These are phyloP conservation scores for Brachypodius melanocephalos DNA, from an alignment of 2,113 vertebrate genomes.

Conservation along the genomic window DNA sequence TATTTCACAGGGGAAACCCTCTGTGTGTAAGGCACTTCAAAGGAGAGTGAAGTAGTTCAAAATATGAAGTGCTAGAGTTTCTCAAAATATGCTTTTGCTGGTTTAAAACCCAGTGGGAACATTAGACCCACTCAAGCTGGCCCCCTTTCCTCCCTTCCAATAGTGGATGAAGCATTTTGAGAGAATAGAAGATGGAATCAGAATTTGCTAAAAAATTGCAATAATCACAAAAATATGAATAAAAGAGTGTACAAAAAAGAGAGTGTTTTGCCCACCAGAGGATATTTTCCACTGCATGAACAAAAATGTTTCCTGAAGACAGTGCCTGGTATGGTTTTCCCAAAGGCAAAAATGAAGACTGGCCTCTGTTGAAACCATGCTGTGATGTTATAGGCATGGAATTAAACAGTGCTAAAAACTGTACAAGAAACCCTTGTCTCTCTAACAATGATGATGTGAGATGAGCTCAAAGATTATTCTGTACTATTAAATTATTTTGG, in stretches of 20 bases:
- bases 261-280: not conserved
- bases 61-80: not conserved
- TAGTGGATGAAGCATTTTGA: not conserved
- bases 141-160: not conserved
- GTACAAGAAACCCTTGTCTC: not conserved
- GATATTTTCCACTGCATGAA: accelerated
- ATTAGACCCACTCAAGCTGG: not conserved
- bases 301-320: not conserved
- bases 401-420: not conserved
- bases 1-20: not conserved
- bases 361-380: not conserved
- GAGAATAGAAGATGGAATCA: not conserved
- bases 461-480: not conserved
- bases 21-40: not conserved
- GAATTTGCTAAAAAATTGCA: not conserved
- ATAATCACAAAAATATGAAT: not conserved
- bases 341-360: not conserved
- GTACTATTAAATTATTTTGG: not conserved
- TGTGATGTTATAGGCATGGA: not conserved
- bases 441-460: not conserved
- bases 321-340: not conserved
- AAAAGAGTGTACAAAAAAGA: not conserved
- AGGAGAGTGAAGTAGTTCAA: not conserved
- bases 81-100: not conserved
- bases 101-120: not conserved